phyloP scores from a whole-genome alignment of 2,888 invertebrate species.

The Lymantria dispar region DNA sequence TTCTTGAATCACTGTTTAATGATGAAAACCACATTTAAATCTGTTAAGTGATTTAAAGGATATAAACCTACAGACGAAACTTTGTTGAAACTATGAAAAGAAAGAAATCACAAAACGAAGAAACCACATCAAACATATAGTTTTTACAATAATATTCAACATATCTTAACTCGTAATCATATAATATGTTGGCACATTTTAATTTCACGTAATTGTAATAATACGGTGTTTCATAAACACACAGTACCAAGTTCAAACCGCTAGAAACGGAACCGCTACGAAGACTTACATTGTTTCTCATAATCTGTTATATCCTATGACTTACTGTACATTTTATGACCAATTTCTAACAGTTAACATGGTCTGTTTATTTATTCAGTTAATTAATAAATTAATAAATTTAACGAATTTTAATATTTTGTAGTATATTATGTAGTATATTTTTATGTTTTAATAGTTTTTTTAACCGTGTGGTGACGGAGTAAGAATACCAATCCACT shows the following conservation, averaged over 20 bases:
- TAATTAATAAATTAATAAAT: constrained; percentile 5
- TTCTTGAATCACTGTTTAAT: too few relatives aligned
- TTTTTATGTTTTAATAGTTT: too few relatives aligned
- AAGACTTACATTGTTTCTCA: neutral
- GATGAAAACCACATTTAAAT: too few relatives aligned
- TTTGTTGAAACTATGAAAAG: too few relatives aligned
- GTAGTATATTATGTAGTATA: too few relatives aligned
- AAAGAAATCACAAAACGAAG: too few relatives aligned
- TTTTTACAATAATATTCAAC: constrained; percentile 50
- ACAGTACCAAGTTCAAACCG: neutral
- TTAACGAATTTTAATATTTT: neutral
- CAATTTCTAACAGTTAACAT: constrained; percentile 12
- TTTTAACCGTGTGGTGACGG: too few relatives aligned
- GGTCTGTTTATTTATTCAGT: constrained; percentile 3
- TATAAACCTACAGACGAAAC: too few relatives aligned
- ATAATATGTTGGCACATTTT: neutral
- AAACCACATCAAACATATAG: constrained; percentile 1
- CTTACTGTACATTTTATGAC: constrained; percentile 20
- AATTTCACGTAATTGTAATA: neutral
- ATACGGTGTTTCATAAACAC: neutral
- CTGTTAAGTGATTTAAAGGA: too few relatives aligned
- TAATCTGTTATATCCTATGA: neutral
- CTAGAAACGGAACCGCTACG: constrained; percentile 27
- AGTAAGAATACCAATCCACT: too few relatives aligned
- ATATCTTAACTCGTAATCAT: constrained; percentile 15